phyloP scores from a whole-genome alignment of 2,113 vertebrate genomes.

The Centropristis striata region DNA sequence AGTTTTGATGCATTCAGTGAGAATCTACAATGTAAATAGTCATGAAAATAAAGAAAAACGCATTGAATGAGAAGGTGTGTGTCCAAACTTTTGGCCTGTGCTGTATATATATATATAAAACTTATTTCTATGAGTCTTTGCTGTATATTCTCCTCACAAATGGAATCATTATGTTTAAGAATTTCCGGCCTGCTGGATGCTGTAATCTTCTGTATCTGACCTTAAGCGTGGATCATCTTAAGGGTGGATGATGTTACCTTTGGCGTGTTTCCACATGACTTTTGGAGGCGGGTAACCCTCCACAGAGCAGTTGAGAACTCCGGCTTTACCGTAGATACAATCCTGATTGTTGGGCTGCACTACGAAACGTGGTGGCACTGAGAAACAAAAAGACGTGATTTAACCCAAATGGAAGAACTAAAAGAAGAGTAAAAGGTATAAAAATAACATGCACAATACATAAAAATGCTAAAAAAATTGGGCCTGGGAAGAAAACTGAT shows the following conservation, averaged over 20 bases:
- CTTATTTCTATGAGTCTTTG: too few species aligned
- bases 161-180: not conserved
- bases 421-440: constrained; percentile 5
- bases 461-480: too few species aligned
- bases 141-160: not conserved
- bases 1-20: too few species aligned
- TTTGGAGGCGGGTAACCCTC: constrained; percentile 98
- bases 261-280: constrained; percentile 99
- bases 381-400: constrained; percentile 29
- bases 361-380: constrained; percentile 97
- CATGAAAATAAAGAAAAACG: too few species aligned
- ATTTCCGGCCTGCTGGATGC: not conserved
- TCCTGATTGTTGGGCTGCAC: constrained; percentile 99
- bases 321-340: constrained; percentile 97
- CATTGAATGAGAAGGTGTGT: too few species aligned
- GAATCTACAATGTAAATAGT: too few species aligned
- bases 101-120: too few species aligned
- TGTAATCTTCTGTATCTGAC: constrained; percentile 79
- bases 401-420: constrained; percentile 6
- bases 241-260: constrained; percentile 85
- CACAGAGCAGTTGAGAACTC: constrained; percentile 97
- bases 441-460: constrained; percentile 17
- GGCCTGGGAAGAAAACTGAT: too few species aligned
- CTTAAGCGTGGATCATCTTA: constrained; percentile 97
- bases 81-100: too few species aligned